Evolutionary conservation across 1,140 invertebrate species (phyloP), one percentile per base, ranked within the genome.

Genomic region (Anthonomus grandis): DNA sequence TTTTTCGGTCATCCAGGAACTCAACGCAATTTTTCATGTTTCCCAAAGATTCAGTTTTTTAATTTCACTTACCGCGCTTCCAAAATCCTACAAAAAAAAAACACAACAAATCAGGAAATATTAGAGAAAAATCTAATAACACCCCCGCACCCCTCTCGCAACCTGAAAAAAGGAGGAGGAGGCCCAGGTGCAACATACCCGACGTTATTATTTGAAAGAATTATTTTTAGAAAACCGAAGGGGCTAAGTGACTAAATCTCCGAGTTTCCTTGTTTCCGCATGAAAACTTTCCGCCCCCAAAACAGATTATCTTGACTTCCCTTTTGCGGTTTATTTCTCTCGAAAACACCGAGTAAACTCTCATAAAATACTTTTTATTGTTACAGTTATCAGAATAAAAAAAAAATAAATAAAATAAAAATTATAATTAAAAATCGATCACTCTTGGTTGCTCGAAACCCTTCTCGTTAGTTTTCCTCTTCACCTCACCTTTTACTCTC

Each of bases 361-460:
- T 12, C 13, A 13, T 34, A 34, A 13, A 34, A 13, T 34, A 34
- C n/a, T n/a, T n/a, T n/a, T n/a, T n/a, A n/a, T n/a, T n/a, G n/a
- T n/a, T n/a, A n/a, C n/a, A n/a, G n/a, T n/a, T n/a, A n/a, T n/a
- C n/a, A n/a, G n/a, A n/a, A n/a, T n/a, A n/a, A n/a, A n/a, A n/a
- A n/a, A n/a, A n/a, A n/a, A n/a, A 34, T 12, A 34, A 34, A 12
- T 34, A 34, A 10, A 34, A 34, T 10, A 12, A 34, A 13, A 34
- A 44, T 1, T 18, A 37, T 2, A 34, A 41, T 46, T 55, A 55
- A 46, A 46, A 37, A 38, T 55, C 39, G 39, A 55, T 55, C 1
- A 55, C 31, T 55, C 15, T 6, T 9, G 52, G 52, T 9, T 41
- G 37, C 19, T 55, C 52, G 15, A 55, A 55, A 1, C 52, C 52